Evolutionary conservation across 2,888 invertebrate genomes (phyloP).

Genomic region (Chaitophorus viminalis): DNA sequence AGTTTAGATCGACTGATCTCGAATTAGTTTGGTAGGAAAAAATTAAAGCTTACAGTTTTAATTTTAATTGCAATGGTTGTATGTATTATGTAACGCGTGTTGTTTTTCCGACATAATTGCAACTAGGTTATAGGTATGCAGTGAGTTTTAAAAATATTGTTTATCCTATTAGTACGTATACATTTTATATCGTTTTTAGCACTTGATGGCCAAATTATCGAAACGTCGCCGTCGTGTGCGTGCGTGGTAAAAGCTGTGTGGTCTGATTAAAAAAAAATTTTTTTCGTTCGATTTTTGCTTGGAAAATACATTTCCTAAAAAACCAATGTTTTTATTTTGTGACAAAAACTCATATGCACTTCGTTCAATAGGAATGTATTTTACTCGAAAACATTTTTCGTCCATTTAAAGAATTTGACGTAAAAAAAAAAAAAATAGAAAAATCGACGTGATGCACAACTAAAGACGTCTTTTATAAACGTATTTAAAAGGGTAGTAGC

Average conservation of each 20-base stretch:
- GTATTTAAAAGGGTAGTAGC: neutral
- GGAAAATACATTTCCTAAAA: neutral
- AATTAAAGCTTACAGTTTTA: too few relatives aligned
- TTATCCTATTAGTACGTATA: neutral
- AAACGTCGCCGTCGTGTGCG: neutral
- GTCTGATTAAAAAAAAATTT: neutral
- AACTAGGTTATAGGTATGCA: neutral
- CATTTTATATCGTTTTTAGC: neutral
- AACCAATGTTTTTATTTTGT: neutral
- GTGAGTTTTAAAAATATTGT: neutral
- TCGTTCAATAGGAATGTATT: neutral
- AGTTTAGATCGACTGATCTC: neutral
- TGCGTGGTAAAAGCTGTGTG: neutral
- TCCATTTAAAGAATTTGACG: neutral
- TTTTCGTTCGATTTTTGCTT: neutral
- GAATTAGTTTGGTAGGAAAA: too few relatives aligned
- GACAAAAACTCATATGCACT: neutral
- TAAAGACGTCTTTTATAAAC: neutral
- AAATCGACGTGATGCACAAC: neutral
- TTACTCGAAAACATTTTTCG: neutral
- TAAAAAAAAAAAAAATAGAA: neutral
- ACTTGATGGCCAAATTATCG: neutral
- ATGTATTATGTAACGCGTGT: neutral
- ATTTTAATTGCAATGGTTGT: neutral
- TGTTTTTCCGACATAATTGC: neutral